Conservation (phyloP, 2,797 vertebrate species). For the Siniperca scherzeri region DNA sequence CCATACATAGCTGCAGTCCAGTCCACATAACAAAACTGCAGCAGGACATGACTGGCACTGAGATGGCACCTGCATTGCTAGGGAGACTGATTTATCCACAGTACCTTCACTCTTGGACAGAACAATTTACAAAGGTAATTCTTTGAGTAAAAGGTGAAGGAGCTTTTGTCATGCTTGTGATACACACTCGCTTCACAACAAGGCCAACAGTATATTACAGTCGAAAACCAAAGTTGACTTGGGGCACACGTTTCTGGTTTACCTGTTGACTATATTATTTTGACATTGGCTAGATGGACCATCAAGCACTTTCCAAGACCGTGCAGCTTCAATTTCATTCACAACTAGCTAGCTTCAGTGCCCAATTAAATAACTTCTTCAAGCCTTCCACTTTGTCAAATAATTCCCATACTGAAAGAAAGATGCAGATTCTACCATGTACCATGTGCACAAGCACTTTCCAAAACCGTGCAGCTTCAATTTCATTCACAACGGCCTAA, state of each 20-base stretch:
- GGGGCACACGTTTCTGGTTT: neutral
- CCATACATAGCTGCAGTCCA: neutral
- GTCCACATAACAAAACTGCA: slow-evolving; percentile 1
- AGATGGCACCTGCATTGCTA: neutral
- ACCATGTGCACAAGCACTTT: neutral
- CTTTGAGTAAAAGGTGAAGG: slow-evolving; percentile 6
- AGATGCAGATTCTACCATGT: neutral
- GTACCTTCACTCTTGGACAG: neutral
- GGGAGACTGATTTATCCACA: neutral
- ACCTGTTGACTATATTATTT: neutral
- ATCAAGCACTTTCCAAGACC: neutral
- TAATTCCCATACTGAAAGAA: too few species aligned
- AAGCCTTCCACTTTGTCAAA: too few species aligned
- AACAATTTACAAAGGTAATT: neutral
- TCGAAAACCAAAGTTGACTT: neutral
- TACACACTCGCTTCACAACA: neutral
- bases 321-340: neutral
- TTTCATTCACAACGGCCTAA: neutral
- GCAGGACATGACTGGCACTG: neutral
- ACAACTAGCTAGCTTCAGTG: neutral
- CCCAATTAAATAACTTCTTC: too few species aligned
- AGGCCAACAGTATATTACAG: neutral
- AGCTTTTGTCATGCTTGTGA: slow-evolving; percentile 2
- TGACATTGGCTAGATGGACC: neutral
- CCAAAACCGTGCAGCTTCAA: neutral